Base-by-base conservation (phyloP, 1,140 invertebrate genomes). In the Sinonovacula constricta region DNA sequence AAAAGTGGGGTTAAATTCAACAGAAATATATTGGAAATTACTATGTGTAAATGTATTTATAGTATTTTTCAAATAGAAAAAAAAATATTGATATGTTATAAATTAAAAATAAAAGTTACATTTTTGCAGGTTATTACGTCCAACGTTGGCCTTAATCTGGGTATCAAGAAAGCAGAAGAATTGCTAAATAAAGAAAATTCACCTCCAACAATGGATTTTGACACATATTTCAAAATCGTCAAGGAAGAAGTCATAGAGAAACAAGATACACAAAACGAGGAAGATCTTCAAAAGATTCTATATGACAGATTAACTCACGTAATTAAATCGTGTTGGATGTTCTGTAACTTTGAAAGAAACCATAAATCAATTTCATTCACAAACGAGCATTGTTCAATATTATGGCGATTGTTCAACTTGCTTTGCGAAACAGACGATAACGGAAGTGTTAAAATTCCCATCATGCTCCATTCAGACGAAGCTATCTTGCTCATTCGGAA, bases 381-480 rank as follows among this genome's bases (percentile, higher is more conserved):
- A 12, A 14, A 59, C 0, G 66, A 78, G 15, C 66, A 70, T 36
- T 60, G 66, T 31, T 24, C 67, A 5, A 30, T 69, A 18, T 30
- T 78, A 7, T 78, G 75, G 75, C 54, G 67, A 14, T 14, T 78
- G 5, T 78, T 51, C 36, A 78, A 78, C 66, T 69, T 69, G 56
- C 66, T 78, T 26, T 49, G 39, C 26, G 75, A 78, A 26, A 54
- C 57, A n/a, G 66, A 78, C 59, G 57, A 18, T 14, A 24, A 78
- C 2, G 75, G 57, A 7, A 28, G 63, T 22, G 34, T 65, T n/a
- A 34, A 36, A 14, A 26, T 63, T 22, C 75, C 75, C 1, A 39
- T 78, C 7, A 4, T 12, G 3, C 28, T 78, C 12, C 30, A 78
- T 34, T 57, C 54, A 3, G 75, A 78, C 31, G 75, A 78, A 15